Base-by-base conservation (phyloP, 2,888 invertebrate species). In the Pseudeuparius sepicola region DNA sequence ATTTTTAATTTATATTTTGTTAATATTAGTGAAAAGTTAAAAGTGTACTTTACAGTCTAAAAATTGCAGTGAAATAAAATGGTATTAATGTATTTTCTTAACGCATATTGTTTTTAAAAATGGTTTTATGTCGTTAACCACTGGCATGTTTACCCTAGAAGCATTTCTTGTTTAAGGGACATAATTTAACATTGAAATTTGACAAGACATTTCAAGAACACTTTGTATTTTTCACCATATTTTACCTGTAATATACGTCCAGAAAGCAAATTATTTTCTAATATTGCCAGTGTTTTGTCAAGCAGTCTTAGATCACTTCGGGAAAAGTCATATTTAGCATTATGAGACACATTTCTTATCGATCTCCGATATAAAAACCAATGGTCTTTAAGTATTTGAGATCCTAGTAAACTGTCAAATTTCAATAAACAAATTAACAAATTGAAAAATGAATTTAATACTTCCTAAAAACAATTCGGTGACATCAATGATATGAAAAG, bases 301-400 rank as follows among this genome's bases (percentile, higher is more conserved):
- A 90, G 69, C 3, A 75, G 75, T 41, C 70, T 66, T 4, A 85
- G 61, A 51, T 76, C 75, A 5, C 74, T 70, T 46, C 71, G 63
- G 29, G 71, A 59, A 30, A 79, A 58, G 39, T 71, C 66, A 51
- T 78, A 70, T 54, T 71, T 67, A 17, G 69, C 59, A 16, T 75
- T 75, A 43, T 77, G 74, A 35, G 72, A 66, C 16, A 81, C 70
- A 16, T 77, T 73, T 46, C 77, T 75, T 1, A 90, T 64, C 53
- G 76, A 75, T 59, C 83, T 74, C 53, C 78, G 74, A 53, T 87
- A 92, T 15, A 75, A 67, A 33, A 70, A 70, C 88, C 89, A 92
- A 55, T 83, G 82, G 33, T 70, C 64, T 28, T 78, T 64, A 1
- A 68, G 58, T 1, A 66, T 60, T 39, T 74, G 73, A 31, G 63